Percentiles rank a stretch among this genome's conserved stretches.
Conservation (phyloP, 2,888 invertebrate species). For the Sarcophaga rosellei region DNA sequence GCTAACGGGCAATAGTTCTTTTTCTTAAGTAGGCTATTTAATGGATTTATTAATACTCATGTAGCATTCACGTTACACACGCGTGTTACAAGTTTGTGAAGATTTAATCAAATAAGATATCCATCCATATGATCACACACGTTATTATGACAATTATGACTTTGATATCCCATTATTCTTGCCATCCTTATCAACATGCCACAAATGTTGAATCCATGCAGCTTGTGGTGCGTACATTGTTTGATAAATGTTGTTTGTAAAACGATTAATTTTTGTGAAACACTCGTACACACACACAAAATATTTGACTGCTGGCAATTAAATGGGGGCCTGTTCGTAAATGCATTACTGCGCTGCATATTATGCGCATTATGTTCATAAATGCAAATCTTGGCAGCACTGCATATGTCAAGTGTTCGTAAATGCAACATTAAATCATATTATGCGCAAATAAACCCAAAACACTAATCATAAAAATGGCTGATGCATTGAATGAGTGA, state of each 20-base stretch:
- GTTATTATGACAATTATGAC: conserved; percentile 17
- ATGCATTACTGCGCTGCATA: too few species aligned
- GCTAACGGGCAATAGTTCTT: background rate
- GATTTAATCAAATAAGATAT: conserved; percentile 14
- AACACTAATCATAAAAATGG: too few species aligned
- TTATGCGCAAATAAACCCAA: too few species aligned
- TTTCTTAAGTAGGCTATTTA: background rate
- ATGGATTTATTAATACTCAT: background rate
- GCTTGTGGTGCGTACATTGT: too few species aligned
- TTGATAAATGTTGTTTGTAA: background rate
- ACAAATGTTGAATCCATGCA: background rate
- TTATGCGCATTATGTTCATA: too few species aligned
- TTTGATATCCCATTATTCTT: background rate
- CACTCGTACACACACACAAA: background rate
- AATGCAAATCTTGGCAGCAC: too few species aligned
- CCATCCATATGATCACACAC: background rate
- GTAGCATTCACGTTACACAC: background rate
- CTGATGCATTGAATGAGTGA: too few species aligned
- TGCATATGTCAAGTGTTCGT: too few species aligned
- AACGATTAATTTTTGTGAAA: conserved; percentile 15
- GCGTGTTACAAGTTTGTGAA: conserved; percentile 9
- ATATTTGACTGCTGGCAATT: background rate
- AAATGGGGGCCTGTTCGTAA: too few species aligned
- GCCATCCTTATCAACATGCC: background rate
- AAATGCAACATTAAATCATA: too few species aligned